phyloP scores from a whole-genome alignment of 2,797 vertebrate species.

The Prionace glauca region DNA sequence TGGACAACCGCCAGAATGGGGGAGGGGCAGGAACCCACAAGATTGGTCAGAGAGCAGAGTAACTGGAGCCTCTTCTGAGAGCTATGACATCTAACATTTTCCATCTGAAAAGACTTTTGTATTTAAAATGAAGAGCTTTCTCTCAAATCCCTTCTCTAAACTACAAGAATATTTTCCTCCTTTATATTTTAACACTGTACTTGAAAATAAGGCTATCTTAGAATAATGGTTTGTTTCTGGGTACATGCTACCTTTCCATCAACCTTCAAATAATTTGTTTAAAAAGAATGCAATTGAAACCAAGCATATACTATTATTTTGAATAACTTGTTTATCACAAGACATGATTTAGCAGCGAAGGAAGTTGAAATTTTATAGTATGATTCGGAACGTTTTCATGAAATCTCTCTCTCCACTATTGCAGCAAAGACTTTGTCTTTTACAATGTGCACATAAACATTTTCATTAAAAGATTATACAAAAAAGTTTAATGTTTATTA shows the following conservation, averaged over 20 bases:
- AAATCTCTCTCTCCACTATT: neutral
- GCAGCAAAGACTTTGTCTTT: neutral
- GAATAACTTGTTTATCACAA: neutral
- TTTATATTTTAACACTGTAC: neutral
- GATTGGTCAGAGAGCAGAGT: conserved; percentile 9
- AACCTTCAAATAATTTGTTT: conserved; percentile 11
- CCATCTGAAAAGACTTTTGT: conserved; percentile 27
- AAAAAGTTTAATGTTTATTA: neutral
- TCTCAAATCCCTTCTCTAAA: neutral
- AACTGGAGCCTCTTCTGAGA: conserved; percentile 26
- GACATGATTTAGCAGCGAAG: neutral
- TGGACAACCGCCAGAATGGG: conserved; percentile 22
- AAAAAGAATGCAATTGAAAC: neutral
- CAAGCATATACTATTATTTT: neutral
- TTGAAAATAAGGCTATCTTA: neutral
- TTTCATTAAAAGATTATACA: neutral
- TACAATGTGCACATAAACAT: neutral
- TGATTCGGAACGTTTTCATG: neutral
- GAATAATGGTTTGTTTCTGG: neutral
- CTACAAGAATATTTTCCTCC: conserved; percentile 10
- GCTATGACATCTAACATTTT: conserved; percentile 15
- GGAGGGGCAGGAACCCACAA: neutral
- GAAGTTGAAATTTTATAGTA: neutral
- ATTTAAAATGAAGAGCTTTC: conserved; percentile 16
- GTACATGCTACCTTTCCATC: neutral